Base-by-base conservation (phyloP, 2,888 invertebrate genomes). In the Nezara viridula region DNA sequence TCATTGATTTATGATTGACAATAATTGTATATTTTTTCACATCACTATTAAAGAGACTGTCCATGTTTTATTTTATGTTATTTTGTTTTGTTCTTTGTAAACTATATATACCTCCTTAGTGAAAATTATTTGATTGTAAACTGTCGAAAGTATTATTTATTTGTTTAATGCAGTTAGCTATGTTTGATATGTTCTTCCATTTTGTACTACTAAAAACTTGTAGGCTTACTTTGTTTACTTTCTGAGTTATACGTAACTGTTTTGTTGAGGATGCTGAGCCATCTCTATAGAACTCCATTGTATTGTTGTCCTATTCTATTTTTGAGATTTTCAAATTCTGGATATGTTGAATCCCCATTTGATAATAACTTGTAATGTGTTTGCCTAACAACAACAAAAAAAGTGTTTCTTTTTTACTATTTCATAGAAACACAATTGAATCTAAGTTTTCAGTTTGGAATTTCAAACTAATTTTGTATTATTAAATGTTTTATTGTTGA, bases 11-110 rank as follows among this genome's bases (percentile, higher is more conserved):
- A 81, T 81, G 24, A 81, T 47, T 44, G 81, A 81, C 81, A 81
- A 81, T 81, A 81, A 81, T 81, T 47, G 14, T 44, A 81, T 81
- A 81, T 47, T 81, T 73, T 81, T 81, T 44, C 81, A 73, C 44
- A 44, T 12, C 44, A 44, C 44, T 81, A 44, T 81, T 9, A 24
- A 81, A 24, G 44, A 81, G 81, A 81, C 81, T 81, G 44, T 81
- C n/a, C 24, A 12, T 81, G 10, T 44, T 44, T 81, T 24, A 40
- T 73, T 37, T 73, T 73, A 37, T 73, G 14, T 37, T 73, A 27
- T 60, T 0, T 73, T 32, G 27, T 32, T 47, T 44, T 12, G 21
- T 3, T 4, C 27, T 40, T 81, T 81, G 12, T 81, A 16, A 44
- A 5, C 81, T 81, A 81, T 14, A n/a, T 44, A 2, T 27, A 19